Conservation (phyloP, 2,888 invertebrate species). For the Rotaria magnacalcarata region DNA sequence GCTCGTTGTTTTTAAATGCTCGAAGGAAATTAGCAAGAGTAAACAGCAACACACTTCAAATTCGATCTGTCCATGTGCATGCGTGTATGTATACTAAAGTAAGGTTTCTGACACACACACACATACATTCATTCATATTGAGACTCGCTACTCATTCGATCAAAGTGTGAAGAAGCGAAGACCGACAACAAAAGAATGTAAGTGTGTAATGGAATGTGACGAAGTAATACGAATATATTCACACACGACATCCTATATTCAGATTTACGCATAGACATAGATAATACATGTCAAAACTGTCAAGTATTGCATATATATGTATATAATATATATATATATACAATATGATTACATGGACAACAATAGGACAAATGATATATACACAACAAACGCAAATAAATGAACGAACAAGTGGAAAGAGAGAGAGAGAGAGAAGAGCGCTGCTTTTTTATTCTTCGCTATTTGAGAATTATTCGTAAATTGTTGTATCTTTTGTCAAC, state of each 20-base stretch:
- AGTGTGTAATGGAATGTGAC: constrained; percentile 29
- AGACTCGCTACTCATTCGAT: background rate
- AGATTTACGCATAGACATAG: constrained; percentile 13
- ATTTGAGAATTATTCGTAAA: background rate
- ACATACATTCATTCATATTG: background rate
- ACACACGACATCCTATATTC: constrained; percentile 25
- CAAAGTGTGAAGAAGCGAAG: constrained; percentile 25
- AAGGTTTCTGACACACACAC: constrained; percentile 15
- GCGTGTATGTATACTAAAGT: background rate
- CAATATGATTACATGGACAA: constrained; percentile 26
- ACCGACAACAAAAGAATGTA: constrained; percentile 31
- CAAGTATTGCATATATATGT: constrained; percentile 17
- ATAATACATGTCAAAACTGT: constrained; percentile 31
- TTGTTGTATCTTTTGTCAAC: background rate
- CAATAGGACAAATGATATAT: background rate
- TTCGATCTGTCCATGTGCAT: constrained; percentile 6
- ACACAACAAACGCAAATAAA: background rate
- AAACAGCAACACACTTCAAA: constrained; percentile 28
- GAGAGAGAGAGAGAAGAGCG: background rate
- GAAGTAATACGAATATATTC: constrained; percentile 29
- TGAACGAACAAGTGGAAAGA: background rate
- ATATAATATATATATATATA: background rate
- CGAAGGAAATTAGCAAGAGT: constrained; percentile 9
- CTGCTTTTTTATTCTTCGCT: background rate
- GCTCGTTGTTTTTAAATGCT: constrained; percentile 10